Base-by-base conservation (phyloP, 2,113 vertebrate species). In the Phrynosoma platyrhinos region DNA sequence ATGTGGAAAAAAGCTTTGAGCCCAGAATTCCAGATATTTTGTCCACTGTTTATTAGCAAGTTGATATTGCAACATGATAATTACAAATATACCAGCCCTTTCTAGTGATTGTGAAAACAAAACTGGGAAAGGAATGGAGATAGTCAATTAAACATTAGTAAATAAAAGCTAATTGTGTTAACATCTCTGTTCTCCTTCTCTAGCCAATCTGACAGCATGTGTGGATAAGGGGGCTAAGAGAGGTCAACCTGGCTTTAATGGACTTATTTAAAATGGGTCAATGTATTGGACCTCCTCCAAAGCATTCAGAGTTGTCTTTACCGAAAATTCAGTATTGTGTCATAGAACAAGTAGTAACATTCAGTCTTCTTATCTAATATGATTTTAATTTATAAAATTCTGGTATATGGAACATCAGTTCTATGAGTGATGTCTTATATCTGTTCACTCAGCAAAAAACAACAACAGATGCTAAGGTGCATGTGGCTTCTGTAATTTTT, bases 231-330 rank as follows among this genome's bases (percentile, higher is more conserved):
- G 4, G 4, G 14, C 55, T 27, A 83, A 42, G 74, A 91, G 80
- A 82, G 80, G 84, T 88, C 91, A 93, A 25, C 47, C 40, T 87
- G 40, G 58, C 69, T 30, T 77, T 93, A 93, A 92, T 40, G 89
- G 78, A 87, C 25, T 64, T 13, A 5, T 90, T 93, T 88, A 88
- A 71, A 77, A 62, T 55, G 87, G 90, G 75, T 89, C 80, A 69
- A 64, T 92, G 83, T 90, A 86, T 52, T 5, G 89, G 88, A 90
- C 90, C 87, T 89, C 71, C 62, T 87, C 89, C 71, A 79, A 92
- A 89, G 75, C 40, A 87, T 84, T 75, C 89, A 84, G 27, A 89
- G 83, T 21, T 4, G 30, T 77, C 82, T 89, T 86, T 47, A 23
- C 85, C 88, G 91, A 83, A 91, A 92, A 88, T 36, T 21, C 69